Base-by-base conservation (phyloP, 2,113 vertebrate genomes). In the Steatornis caripensis region DNA sequence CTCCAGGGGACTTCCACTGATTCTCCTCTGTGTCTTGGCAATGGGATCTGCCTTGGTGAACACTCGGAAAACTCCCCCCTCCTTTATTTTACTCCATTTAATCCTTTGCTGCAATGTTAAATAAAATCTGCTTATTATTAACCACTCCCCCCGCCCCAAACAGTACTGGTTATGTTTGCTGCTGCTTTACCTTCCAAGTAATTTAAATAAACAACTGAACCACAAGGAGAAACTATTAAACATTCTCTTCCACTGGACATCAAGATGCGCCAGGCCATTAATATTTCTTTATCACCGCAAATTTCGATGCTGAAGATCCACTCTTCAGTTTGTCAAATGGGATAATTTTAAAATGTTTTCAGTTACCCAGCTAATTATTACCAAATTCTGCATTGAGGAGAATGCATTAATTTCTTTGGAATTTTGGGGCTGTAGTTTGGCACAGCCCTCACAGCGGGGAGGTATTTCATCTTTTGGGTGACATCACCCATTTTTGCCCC, bases 191-290 rank as follows among this genome's bases (percentile, higher is more conserved):
- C 83, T 92, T 94, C 49, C 91, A 90, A 93, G 68, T 85, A 87
- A 97, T 97, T 97, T 85, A 96, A 96, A 79, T 77, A 94, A 97
- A 81, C 87, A 94, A 84, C 68, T 87, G 74, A 96, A 93, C 75
- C 96, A 77, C 70, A 91, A 85, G 80, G 85, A 94, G 71, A 95
- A 94, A 78, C 76, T 96, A 84, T 95, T 97, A 96, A 97, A 91
- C 39, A 77, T 81, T 90, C 75, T 93, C 75, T 92, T 95, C 71
- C 87, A 45, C 54, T 75, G 84, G 80, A 79, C 77, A 89, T 65
- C 54, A 27, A 41, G 82, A 76, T 81, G 83, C 8, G 18, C 69
- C 88, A 91, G 46, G 53, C 62, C 87, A 95, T 94, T 78, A 89
- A 95, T 97, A 92, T 95, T 95, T 92, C 79, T 71, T 96, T 93